Base-by-base conservation (phyloP, 1,140 invertebrate genomes). In the Drosophila azteca region DNA sequence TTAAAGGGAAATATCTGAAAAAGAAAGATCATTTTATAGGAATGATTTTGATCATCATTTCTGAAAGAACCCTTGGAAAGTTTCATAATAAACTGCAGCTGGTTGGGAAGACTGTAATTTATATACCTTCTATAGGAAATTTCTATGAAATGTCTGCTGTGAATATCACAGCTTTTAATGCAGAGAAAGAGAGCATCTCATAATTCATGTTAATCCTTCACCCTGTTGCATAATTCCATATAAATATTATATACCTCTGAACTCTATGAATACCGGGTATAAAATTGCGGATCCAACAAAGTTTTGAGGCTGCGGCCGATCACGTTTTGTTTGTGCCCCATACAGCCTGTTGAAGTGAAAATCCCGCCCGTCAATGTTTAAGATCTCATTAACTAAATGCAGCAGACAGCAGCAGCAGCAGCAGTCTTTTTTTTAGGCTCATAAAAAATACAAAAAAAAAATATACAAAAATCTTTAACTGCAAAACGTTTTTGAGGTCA, bases 401-500 rank as follows among this genome's bases (percentile, higher is more conserved):
- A 78, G 78, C 69, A 68, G 61, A 77, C 68, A 59, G 72, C 64
- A 77, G 58, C n/a, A n/a, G 57, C 52, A n/a, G n/a, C n/a, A n/a
- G n/a, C n/a, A n/a, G n/a, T 71, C 57, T 57, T 71, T 59, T 52
- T 45, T 48, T 24, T 41, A 53, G 41, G 26, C 20, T 26, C 75
- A 60, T 83, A 66, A 78, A 82, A 82, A 58, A 44, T 69, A 65
- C 51, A 49, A 65, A 65, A 24, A 24, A 24, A 6, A 24, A 5
- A n/a, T n/a, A n/a, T 5, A 26, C 24, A 26, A 64, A 79, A 65
- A 75, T 75, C 68, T 55, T 85, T 77, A 87, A 50, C 66, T 87
- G 82, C 78, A 76, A 82, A 82, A 85, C 83, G 83, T 82, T 85
- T 85, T 87, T 85, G 82, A 65, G 82, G 82, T 85, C 82, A 78